Evolutionary conservation across 2,888 invertebrate species (phyloP).

Genomic region (Copidosoma aretas): DNA sequence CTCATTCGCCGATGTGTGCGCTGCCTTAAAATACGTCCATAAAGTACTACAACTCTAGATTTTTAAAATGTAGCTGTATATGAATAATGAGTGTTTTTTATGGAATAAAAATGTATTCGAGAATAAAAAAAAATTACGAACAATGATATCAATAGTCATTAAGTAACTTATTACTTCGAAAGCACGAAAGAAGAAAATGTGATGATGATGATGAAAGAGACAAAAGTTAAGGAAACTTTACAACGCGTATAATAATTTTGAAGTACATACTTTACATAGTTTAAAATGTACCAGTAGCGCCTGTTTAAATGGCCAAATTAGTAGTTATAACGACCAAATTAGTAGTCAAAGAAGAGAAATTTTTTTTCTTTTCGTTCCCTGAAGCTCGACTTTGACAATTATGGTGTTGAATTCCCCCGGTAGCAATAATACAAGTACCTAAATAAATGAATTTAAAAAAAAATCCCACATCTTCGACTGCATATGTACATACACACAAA

Average conservation of each 20-base stretch:
- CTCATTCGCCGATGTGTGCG: conserved; percentile 29
- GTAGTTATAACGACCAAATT: conserved; percentile 33
- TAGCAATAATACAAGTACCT: conserved; percentile 39
- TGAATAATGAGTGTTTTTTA: conserved; percentile 29
- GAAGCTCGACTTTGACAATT: conserved; percentile 11
- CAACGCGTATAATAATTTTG: conserved; percentile 14
- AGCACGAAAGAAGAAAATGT: background rate
- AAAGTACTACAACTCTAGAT: conserved; percentile 12
- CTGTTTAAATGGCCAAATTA: conserved; percentile 32
- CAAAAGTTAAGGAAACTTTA: conserved; percentile 1
- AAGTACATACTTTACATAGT: conserved; percentile 8
- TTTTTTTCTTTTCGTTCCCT: conserved; percentile 19
- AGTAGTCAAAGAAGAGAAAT: conserved; percentile 2
- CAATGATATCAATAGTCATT: conserved; percentile 17
- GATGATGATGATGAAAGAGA: background rate
- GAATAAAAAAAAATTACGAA: conserved; percentile 7
- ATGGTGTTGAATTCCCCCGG: conserved; percentile 28
- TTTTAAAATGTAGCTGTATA: conserved; percentile 18
- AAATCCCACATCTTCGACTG: conserved; percentile 13
- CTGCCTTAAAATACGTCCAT: conserved; percentile 30
- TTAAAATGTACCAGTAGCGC: conserved; percentile 19
- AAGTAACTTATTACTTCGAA: conserved; percentile 33
- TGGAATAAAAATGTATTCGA: background rate
- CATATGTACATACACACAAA: conserved; percentile 32
- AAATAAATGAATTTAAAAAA: conserved; percentile 7